Base-by-base conservation (phyloP, 2,888 invertebrate genomes). In the Cheilosia impressa region DNA sequence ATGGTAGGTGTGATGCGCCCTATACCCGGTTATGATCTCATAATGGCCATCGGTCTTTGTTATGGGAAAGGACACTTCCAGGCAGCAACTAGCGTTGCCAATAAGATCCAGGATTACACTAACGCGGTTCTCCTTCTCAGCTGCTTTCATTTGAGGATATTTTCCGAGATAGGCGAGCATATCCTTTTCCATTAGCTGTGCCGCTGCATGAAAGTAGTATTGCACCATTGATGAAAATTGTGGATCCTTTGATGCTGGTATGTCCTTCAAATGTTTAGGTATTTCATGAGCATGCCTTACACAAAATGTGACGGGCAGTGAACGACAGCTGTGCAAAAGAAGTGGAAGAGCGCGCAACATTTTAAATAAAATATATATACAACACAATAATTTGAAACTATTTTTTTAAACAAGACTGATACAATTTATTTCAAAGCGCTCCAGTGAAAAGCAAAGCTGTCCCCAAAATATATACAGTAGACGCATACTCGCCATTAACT, bases 11-110 rank as follows among this genome's bases (percentile, higher is more conserved):
- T 92, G 92, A 83, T 92, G 92, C 0, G 92, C 90, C 3, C 92
- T 88, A 75, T 90, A 92, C 0, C 91, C 92, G 0, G 89, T 90
- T 24, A 92, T 88, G 4, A 92, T 88, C 76, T 92, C 92, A 75
- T 90, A 91, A 5, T 72, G 62, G 0, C 91, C 91, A 69, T 91
- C 84, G 0, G 43, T 72, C 31, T 78, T 89, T 0, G 88, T 78
- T 13, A 92, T 90, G 1, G 92, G 92, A 75, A 92, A 92, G 2
- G 73, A 89, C 0, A 92, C 89, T 84, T 92, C 91, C 6, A 92
- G 19, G 5, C 88, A 87, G 22, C 88, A 88, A 2, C 88, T 87
- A 0, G 90, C 89, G 6, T 87, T 89, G 0, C 91, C 90, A 3
- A 92, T 89, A 0, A 91, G 55, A 53, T 89, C 87, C 3, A 92